Evolutionary conservation across 2,888 invertebrate species (phyloP), one percentile per base, ranked within the genome.

Genomic region (Archips crataeganus): DNA sequence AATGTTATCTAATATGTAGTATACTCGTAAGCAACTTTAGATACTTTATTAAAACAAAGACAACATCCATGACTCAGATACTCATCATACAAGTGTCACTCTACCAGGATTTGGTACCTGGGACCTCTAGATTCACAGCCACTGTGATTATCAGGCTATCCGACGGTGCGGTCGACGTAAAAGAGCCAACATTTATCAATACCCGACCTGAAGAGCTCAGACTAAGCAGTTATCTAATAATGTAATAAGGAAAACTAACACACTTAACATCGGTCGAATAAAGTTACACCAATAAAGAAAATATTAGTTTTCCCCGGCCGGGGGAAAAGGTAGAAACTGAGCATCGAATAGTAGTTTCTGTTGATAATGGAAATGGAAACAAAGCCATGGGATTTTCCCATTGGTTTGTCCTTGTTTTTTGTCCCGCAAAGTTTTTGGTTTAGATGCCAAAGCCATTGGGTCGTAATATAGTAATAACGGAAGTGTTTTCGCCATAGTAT

Each of bases 201-300:
- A 15, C 51, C 23, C 47, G 36, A 54, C 9, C 23, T 47, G 61
- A 62, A 62, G 6, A 10, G 36, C 49, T 4, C 13, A 13, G 61
- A 36, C 13, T 60, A 15, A 71, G 51, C 61, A n/a, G 60, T 68
- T 73, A 69, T 64, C 68, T 49, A n/a, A 59, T 63, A 36, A 47
- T 67, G 47, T 49, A n/a, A 59, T 63, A 36, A 47, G 72, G 47
- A 63, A 68, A 62, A 47, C 32, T 59, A 73, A 64, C 73, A 42
- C 71, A 67, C 57, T 72, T 63, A n/a, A 39, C 39, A 68, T 15
- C 45, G 63, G 67, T 13, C 57, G 68, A 73, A 64, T 73, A 68
- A 73, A 69, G 73, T 73, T 73, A 69, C 68, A 69, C 68, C 73
- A 73, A 73, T 73, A 73, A 69, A 63, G 49, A 69, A 64, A 73